Evolutionary conservation across 2,888 invertebrate species (phyloP), one percentile per base, ranked within the genome.

Genomic region (Dyspetes luteomarginatus): DNA sequence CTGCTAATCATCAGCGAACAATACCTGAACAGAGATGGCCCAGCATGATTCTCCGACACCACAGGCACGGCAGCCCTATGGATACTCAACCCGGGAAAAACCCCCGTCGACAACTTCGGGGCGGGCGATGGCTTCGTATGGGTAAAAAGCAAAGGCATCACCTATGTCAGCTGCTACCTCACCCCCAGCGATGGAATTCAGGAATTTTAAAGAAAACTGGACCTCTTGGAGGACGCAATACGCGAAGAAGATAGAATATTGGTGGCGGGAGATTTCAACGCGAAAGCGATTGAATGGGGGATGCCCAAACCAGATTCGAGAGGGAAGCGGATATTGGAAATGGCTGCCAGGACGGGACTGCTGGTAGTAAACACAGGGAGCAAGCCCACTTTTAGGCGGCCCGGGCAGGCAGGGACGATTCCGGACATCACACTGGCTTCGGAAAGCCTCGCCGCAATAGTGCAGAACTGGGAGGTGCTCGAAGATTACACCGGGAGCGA

Each of bases 231-330:
- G 19, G 78, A 78, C 65, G 50, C 17, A 0, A n/a, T 65, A 2
- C 75, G 65, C 30, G 30, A 43, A n/a, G 43, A n/a, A n/a, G n/a
- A n/a, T n/a, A n/a, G n/a, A n/a, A n/a, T n/a, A n/a, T n/a, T n/a
- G n/a, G 73, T 79, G 17, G 76, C 76, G 5, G 82, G 82, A 4
- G 83, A 83, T 19, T 79, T 82, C 30, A 85, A 85, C 67, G 77
- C 83, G 3, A 78, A 56, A 41, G 80, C 83, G 3, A 7, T 62
- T 0, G 81, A 84, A 36, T 85, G 81, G 84, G 76, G 83, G 4
- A 80, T 81, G 78, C 28, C 67, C 12, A 1, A 4, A 5, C 58
- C 81, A 0, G 77, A 85, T 60, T 65, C 28, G 9, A 65, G 84
- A 55, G 80, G 81, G 2, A 79, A 60, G 19, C 41, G 65, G 5